These are phyloP conservation scores for Drepanosiphum platanoidis DNA, from an alignment of 2,888 invertebrate species.

Conservation along the genomic window DNA sequence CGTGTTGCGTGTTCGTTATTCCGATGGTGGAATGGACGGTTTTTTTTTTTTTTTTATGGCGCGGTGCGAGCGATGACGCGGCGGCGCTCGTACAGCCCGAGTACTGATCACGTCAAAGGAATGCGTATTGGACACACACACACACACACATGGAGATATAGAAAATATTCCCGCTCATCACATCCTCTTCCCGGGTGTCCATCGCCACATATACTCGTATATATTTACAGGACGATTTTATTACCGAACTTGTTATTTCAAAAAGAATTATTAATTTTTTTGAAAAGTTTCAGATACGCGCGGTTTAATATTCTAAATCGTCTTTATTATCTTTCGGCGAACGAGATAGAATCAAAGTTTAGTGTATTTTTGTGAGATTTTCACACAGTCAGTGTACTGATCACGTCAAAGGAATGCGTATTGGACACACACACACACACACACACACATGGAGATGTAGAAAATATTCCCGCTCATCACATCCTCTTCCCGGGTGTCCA, in stretches of 20 bases:
- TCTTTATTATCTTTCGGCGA: too few relatives aligned
- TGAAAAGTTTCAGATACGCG: too few relatives aligned
- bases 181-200: not conserved
- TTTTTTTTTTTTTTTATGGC: too few relatives aligned
- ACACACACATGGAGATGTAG: not conserved
- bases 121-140: conserved; percentile 23
- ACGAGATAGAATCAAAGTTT: too few relatives aligned
- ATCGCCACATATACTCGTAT: not conserved
- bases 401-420: too few relatives aligned
- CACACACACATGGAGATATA: not conserved
- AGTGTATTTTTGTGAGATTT: too few relatives aligned
- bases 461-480: not conserved
- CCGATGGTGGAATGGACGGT: not conserved
- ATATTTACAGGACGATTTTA: too few relatives aligned
- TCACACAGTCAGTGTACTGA: too few relatives aligned
- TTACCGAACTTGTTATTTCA: too few relatives aligned
- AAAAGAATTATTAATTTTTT: too few relatives aligned
- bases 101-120: conserved; percentile 3
- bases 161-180: not conserved
- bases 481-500: not conserved
- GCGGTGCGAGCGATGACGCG: not conserved
- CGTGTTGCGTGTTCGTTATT: not conserved
- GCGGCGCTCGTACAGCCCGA: not conserved
- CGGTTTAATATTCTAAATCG: too few relatives aligned
- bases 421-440: not conserved